Conservation (phyloP, 1,140 invertebrate species). For the Hylaeus volcanicus region DNA sequence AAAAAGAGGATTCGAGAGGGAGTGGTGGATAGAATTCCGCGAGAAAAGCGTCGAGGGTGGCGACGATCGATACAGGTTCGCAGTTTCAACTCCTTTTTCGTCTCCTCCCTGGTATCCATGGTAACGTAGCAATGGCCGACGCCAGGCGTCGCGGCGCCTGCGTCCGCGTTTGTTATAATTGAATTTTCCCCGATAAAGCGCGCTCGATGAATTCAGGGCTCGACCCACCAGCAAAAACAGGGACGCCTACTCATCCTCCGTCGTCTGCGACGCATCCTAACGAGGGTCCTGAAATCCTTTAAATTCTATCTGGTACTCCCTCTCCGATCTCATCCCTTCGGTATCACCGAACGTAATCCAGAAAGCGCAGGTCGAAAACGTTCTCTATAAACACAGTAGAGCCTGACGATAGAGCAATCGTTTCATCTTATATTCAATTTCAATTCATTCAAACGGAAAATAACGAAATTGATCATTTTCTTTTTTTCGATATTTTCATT, state of each 20-base stretch:
- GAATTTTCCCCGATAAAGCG: conserved; percentile 41
- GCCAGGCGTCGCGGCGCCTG: conserved; percentile 69
- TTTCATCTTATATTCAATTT: no score
- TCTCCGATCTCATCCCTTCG: no score
- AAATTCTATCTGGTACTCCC: not conserved
- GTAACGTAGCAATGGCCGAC: conserved; percentile 73
- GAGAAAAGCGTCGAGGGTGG: conserved; percentile 25
- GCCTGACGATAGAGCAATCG: no score
- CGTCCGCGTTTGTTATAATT: conserved; percentile 60
- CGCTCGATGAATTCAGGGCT: conserved; percentile 32
- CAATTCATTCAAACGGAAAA: no score
- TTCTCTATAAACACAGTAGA: no score
- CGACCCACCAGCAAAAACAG: conserved; percentile 32
- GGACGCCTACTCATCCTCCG: conserved; percentile 16
- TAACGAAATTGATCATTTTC: no score
- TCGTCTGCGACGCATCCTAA: conserved; percentile 9
- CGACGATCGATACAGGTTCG: conserved; percentile 60
- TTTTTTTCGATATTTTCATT: no score
- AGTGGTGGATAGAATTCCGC: conserved; percentile 29
- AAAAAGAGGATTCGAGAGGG: not conserved
- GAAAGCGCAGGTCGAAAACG: no score
- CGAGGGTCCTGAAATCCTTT: conserved; percentile 52
- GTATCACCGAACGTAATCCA: no score
- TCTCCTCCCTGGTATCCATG: conserved; percentile 75
- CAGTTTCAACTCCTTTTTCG: conserved; percentile 56